Evolutionary conservation across 2,113 vertebrate genomes (phyloP).

Genomic region (Deroptyus accipitrinus): DNA sequence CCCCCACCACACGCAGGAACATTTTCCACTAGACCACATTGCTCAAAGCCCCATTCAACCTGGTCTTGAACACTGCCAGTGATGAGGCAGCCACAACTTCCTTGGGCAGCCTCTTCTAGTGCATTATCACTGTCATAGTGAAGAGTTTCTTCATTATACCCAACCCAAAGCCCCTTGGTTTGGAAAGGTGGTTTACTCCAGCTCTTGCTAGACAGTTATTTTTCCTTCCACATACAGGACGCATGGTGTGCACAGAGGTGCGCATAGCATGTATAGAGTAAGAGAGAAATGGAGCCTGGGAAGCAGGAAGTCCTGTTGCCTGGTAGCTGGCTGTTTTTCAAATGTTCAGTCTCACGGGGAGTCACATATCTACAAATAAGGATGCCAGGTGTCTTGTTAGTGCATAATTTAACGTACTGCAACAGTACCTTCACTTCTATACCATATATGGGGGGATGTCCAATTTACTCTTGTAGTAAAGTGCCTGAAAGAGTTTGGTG

Average conservation of each 20-base stretch:
- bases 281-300: background rate
- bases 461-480: background rate
- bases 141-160: background rate
- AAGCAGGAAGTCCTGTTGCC: background rate
- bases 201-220: background rate
- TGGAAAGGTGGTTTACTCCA: background rate
- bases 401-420: constrained; percentile 53
- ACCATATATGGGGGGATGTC: accelerated
- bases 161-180: background rate
- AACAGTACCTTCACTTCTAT: background rate
- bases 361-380: background rate
- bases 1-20: background rate
- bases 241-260: accelerated
- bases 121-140: background rate
- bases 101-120: background rate
- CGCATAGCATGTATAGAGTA: accelerated
- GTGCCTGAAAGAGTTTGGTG: background rate
- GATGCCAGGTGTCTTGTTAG: constrained; percentile 49
- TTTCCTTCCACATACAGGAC: background rate
- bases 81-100: background rate
- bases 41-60: background rate
- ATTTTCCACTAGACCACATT: background rate
- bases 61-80: background rate
- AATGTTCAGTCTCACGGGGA: background rate
- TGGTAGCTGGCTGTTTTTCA: background rate